Percentiles rank a stretch among this genome's conserved stretches.
Evolutionary conservation across 2,797 vertebrate genomes (phyloP).

Genomic region (Myoxocephalus aenaeus): DNA sequence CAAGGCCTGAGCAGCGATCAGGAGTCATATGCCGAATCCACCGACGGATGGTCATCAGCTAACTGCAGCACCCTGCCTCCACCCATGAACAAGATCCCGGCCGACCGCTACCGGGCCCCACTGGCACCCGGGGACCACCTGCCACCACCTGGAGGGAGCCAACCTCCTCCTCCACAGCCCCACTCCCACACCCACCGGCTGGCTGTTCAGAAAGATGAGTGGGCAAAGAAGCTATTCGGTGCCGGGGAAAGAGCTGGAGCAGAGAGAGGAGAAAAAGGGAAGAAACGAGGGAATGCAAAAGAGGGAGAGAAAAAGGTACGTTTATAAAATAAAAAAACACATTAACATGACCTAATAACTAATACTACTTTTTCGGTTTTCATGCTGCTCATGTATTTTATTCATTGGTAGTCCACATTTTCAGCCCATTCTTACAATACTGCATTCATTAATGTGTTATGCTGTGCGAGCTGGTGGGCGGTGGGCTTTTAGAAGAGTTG

Average conservation of each 20-base stretch:
- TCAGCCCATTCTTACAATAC: background rate
- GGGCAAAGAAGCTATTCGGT: conserved; percentile 92
- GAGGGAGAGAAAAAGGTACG: conserved; percentile 90
- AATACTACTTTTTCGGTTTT: background rate
- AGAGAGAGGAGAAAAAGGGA: conserved; percentile 74
- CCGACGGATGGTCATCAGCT: conserved; percentile 96
- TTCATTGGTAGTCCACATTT: background rate
- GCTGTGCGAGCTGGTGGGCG: conserved; percentile 39
- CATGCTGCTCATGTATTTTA: background rate
- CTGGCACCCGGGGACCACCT: conserved; percentile 82
- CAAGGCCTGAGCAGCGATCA: conserved; percentile 92
- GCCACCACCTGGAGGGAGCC: conserved; percentile 83
- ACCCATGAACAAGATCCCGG: conserved; percentile 98
- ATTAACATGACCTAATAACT: background rate
- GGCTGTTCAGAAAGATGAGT: conserved; percentile 89
- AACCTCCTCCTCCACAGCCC: conserved; percentile 71
- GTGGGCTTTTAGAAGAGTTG: conserved; percentile 66
- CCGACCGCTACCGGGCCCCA: conserved; percentile 94
- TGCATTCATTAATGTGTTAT: conserved; percentile 21
- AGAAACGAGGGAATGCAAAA: conserved; percentile 82
- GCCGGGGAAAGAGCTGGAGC: conserved; percentile 84
- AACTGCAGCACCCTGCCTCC: conserved; percentile 98
- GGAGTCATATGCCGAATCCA: conserved; percentile 98
- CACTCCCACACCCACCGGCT: conserved; percentile 79
- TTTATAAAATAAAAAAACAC: background rate